A percentile compares a stretch with the other conserved stretches of the same genome.
phyloP scores from a whole-genome alignment of 2,888 invertebrate species.

The Campoplex nolae region DNA sequence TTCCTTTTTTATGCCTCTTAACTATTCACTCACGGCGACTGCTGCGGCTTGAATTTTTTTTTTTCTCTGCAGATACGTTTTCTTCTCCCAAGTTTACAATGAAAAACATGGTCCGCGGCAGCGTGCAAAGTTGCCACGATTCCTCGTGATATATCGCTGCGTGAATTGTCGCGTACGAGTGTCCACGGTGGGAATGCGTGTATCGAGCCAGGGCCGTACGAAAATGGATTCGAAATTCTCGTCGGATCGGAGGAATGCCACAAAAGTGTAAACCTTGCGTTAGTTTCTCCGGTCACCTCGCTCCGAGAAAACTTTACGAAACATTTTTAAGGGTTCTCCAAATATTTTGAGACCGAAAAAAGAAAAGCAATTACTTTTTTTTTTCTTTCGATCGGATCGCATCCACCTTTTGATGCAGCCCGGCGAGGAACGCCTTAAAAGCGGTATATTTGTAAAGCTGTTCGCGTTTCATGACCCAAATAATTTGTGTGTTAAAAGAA shows the following conservation, averaged over 20 bases:
- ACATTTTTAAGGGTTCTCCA: background rate
- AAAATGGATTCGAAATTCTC: background rate
- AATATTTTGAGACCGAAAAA: background rate
- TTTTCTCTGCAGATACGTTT: background rate
- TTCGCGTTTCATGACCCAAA: constrained; percentile 3
- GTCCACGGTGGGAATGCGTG: background rate
- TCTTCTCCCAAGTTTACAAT: background rate
- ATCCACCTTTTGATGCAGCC: background rate
- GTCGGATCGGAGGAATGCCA: background rate
- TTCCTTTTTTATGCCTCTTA: background rate
- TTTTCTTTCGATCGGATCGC: background rate
- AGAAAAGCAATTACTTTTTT: background rate
- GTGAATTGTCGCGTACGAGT: background rate
- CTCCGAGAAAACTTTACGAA: background rate
- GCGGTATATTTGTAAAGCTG: constrained; percentile 10
- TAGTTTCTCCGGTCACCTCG: background rate
- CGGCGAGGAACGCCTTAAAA: background rate
- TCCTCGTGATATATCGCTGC: too few species aligned
- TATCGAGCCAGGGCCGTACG: background rate
- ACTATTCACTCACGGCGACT: background rate
- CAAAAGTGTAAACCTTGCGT: background rate
- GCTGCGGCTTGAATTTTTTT: background rate
- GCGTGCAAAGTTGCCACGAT: background rate
- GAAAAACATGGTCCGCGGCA: background rate
- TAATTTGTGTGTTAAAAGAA: background rate